Evolutionary conservation across 2,888 invertebrate genomes (phyloP).

Genomic region (Cephus spinipes): DNA sequence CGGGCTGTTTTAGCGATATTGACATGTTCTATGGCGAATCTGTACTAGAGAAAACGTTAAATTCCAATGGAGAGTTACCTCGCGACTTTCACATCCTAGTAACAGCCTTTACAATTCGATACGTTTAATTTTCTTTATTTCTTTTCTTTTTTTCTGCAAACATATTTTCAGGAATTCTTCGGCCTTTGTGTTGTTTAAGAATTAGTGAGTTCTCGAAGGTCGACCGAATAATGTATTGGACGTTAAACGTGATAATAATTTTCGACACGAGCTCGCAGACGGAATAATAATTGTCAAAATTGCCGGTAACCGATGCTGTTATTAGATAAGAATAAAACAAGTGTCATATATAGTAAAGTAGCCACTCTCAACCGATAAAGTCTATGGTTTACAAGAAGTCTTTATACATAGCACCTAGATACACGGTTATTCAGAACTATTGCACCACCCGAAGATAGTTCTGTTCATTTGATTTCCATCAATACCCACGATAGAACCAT

Average conservation of each 20-base stretch:
- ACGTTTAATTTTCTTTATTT: background rate
- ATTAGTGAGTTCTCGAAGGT: background rate
- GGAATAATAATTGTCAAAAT: background rate
- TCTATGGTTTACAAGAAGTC: background rate
- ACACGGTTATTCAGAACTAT: too few relatives aligned
- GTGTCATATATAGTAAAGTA: background rate
- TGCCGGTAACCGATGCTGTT: background rate
- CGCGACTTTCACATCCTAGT: background rate
- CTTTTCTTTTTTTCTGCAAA: background rate
- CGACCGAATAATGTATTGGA: background rate
- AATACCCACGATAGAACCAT: too few relatives aligned
- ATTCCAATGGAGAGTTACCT: background rate
- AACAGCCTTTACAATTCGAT: background rate
- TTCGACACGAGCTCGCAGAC: background rate
- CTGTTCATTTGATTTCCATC: too few relatives aligned
- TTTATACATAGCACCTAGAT: background rate
- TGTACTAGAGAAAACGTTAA: background rate
- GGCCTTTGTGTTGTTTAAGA: background rate
- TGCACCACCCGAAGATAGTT: too few relatives aligned
- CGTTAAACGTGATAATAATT: background rate
- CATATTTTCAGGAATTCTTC: background rate
- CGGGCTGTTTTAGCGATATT: background rate
- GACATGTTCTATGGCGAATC: background rate
- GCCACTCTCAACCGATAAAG: background rate
- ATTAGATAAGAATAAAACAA: background rate